Evolutionary conservation across 1,140 invertebrate species (phyloP).

Genomic region (Metopolophium dirhodum): DNA sequence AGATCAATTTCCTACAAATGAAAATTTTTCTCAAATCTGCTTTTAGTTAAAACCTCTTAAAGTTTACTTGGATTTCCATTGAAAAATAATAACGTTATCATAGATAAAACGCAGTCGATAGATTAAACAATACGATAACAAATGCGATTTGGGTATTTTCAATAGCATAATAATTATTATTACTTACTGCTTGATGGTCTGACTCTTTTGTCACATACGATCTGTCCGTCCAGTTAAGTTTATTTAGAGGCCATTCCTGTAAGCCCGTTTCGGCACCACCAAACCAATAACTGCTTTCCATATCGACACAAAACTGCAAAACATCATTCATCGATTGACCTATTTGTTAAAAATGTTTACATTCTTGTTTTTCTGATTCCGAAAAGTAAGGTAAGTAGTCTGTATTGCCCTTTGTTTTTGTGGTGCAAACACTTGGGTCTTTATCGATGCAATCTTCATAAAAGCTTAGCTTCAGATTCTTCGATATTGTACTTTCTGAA

Average conservation of each 20-base stretch:
- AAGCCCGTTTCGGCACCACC: conserved; percentile 48
- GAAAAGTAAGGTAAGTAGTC: not conserved
- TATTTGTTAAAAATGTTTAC: not conserved
- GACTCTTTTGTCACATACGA: conserved; percentile 38
- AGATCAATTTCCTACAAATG: too few species aligned
- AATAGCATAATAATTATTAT: too few species aligned
- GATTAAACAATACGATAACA: too few species aligned
- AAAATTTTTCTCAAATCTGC: too few species aligned
- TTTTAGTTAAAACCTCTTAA: too few species aligned
- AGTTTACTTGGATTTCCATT: too few species aligned
- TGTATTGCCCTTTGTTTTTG: too few species aligned
- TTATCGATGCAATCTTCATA: not conserved
- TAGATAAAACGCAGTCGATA: too few species aligned
- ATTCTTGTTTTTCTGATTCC: not conserved
- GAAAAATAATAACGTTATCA: too few species aligned
- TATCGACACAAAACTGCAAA: conserved; percentile 17
- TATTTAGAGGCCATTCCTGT: conserved; percentile 58
- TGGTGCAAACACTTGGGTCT: not conserved
- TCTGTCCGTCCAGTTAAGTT: conserved; percentile 3
- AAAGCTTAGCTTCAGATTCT: not conserved
- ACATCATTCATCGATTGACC: not conserved
- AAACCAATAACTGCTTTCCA: conserved; percentile 39
- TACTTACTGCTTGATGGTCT: conserved; percentile 32
- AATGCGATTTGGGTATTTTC: too few species aligned
- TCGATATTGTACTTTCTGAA: not conserved